Conservation (phyloP, 2,888 invertebrate species). For the Thymelicus lineola region DNA sequence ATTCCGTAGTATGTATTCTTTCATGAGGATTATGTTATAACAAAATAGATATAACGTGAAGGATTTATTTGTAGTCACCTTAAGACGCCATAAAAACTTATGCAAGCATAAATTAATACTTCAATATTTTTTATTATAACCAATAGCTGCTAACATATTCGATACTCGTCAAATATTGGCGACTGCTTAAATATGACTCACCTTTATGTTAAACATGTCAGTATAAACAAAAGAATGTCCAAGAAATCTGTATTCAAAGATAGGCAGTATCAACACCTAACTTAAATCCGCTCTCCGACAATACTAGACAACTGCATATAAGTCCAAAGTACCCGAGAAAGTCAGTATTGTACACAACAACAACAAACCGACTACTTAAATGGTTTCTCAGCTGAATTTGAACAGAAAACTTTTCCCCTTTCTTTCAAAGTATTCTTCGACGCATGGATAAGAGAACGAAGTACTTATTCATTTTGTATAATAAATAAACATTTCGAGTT, state of each 20-base stretch:
- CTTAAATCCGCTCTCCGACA: constrained; percentile 11
- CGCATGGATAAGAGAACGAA: constrained; percentile 6
- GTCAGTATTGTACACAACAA: constrained; percentile 30
- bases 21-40: no score
- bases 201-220: no score
- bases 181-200: no score
- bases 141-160: no score
- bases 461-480: constrained; percentile 12
- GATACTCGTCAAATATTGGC: no score
- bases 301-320: constrained; percentile 15
- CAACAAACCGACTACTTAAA: constrained; percentile 39
- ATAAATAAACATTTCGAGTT: constrained; percentile 13
- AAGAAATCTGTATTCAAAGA: constrained; percentile 2
- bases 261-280: neutral
- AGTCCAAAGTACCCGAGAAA: constrained; percentile 28
- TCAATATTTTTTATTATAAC: no score
- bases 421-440: constrained; percentile 21
- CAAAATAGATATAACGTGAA: no score
- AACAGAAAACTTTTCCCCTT: constrained; percentile 40
- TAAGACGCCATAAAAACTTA: no score
- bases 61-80: no score
- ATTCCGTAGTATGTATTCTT: no score
- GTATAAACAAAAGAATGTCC: neutral
- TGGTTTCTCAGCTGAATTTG: constrained; percentile 42
- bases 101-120: no score